Evolutionary conservation across 1,140 invertebrate genomes (phyloP).

Genomic region (Drosophila athabasca): DNA sequence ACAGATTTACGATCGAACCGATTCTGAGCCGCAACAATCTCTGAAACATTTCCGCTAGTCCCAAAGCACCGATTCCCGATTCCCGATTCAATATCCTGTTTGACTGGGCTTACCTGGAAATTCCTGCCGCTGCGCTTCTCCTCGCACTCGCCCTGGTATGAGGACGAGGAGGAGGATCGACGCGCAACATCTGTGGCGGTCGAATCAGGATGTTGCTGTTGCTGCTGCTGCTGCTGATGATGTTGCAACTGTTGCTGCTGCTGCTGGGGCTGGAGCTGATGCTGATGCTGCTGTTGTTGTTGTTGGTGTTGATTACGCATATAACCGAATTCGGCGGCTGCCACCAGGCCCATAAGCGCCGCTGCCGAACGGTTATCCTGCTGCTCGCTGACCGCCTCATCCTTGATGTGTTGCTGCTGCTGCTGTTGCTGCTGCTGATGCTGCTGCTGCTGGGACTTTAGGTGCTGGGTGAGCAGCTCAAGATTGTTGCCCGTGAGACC

Average conservation of each 20-base stretch:
- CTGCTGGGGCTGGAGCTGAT: constrained; percentile 49
- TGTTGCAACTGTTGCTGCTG: constrained; percentile 49
- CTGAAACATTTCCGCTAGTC: constrained; percentile 36
- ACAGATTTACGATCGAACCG: constrained; percentile 44
- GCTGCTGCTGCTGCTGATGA: constrained; percentile 51
- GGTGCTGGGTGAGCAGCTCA: constrained; percentile 73
- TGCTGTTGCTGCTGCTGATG: constrained; percentile 60
- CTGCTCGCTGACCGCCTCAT: constrained; percentile 39
- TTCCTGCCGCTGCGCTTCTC: constrained; percentile 79
- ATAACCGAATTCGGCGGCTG: constrained; percentile 67
- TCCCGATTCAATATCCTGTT: constrained; percentile 59
- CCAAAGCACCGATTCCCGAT: not conserved
- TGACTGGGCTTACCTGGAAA: constrained; percentile 78
- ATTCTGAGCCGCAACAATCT: constrained; percentile 11
- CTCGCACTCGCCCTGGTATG: constrained; percentile 72
- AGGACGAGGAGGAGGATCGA: constrained; percentile 74
- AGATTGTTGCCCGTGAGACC: constrained; percentile 75
- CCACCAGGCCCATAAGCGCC: constrained; percentile 69
- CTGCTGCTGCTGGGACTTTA: constrained; percentile 67
- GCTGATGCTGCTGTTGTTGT: constrained; percentile 49
- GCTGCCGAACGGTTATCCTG: constrained; percentile 67
- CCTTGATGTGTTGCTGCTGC: constrained; percentile 48
- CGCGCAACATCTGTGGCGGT: constrained; percentile 78
- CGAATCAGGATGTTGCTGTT: constrained; percentile 82
- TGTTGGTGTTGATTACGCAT: constrained; percentile 81